These are phyloP conservation scores for Teleopsis dalmanni DNA, from an alignment of 1,140 invertebrate species.

Conservation along the genomic window DNA sequence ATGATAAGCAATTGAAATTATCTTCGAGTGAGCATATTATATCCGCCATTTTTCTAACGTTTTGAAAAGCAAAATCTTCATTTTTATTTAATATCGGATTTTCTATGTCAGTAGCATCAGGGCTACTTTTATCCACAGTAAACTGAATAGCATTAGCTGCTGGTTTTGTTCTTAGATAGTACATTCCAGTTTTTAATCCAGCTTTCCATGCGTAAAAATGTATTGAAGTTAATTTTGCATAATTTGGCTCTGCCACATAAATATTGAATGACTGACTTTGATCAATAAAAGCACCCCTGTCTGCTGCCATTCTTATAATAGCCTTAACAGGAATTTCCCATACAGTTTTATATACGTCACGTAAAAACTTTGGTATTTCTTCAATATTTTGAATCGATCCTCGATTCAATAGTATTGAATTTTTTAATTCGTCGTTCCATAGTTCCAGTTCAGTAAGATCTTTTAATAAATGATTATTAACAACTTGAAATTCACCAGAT, in stretches of 20 bases:
- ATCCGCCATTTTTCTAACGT: constrained; percentile 60
- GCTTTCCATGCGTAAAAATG: constrained; percentile 97
- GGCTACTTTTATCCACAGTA: constrained; percentile 87
- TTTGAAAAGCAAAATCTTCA: constrained; percentile 19
- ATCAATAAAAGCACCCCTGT: constrained; percentile 96
- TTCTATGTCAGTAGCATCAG: background rate
- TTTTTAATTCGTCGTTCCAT: constrained; percentile 97
- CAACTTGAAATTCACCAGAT: constrained; percentile 83
- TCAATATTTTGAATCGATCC: constrained; percentile 93
- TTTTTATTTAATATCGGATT: background rate
- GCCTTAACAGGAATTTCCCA: constrained; percentile 97
- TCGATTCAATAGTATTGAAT: constrained; percentile 81
- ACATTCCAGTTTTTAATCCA: constrained; percentile 98
- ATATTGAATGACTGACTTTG: constrained; percentile 97
- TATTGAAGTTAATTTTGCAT: constrained; percentile 92
- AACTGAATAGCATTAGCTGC: constrained; percentile 96
- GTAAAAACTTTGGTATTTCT: constrained; percentile 80
- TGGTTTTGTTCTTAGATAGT: constrained; percentile 94
- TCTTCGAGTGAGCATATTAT: constrained; percentile 83
- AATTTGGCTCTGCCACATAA: constrained; percentile 90
- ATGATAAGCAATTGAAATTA: constrained; percentile 78
- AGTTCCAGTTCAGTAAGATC: constrained; percentile 86
- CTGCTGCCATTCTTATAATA: constrained; percentile 95
- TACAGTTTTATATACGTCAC: constrained; percentile 93
- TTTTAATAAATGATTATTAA: constrained; percentile 92